A percentile compares a stretch with the other conserved stretches of the same genome.
These are phyloP conservation scores for Mantis religiosa DNA, from an alignment of 2,888 invertebrate species.

Conservation along the genomic window DNA sequence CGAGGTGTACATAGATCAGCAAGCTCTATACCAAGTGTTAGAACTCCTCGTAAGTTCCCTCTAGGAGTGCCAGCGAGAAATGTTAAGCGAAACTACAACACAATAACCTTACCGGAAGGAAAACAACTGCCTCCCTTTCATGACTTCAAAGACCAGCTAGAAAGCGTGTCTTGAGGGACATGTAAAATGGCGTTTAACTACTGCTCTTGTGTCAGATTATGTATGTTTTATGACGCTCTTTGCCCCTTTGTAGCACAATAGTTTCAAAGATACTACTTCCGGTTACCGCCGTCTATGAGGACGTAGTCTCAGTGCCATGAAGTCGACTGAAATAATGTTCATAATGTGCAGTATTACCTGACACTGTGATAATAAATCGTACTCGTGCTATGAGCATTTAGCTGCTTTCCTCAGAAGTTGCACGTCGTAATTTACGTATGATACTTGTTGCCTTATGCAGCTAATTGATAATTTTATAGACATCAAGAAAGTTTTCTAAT, in stretches of 20 bases:
- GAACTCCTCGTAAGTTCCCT: neutral
- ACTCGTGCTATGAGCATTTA: too few relatives aligned
- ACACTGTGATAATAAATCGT: neutral
- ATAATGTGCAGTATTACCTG: neutral
- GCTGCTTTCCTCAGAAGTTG: too few relatives aligned
- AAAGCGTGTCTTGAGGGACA: neutral
- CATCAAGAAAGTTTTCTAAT: too few relatives aligned
- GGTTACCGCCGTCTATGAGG: neutral
- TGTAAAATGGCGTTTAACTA: neutral
- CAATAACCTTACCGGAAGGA: neutral
- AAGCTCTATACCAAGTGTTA: neutral
- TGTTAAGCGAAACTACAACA: neutral
- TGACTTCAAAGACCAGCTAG: neutral
- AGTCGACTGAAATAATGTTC: neutral
- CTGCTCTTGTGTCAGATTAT: neutral
- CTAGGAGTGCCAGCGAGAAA: neutral
- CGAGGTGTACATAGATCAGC: neutral
- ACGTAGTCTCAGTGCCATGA: neutral
- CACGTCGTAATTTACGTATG: too few relatives aligned
- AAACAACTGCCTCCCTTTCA: neutral
- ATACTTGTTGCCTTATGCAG: too few relatives aligned
- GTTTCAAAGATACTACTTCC: neutral
- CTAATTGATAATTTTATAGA: too few relatives aligned
- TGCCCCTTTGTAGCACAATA: neutral
- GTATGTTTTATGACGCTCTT: neutral